Evolutionary conservation across 2,888 invertebrate genomes (phyloP), one percentile per base, ranked within the genome.

Genomic region (Lordiphosa andalusiaca): DNA sequence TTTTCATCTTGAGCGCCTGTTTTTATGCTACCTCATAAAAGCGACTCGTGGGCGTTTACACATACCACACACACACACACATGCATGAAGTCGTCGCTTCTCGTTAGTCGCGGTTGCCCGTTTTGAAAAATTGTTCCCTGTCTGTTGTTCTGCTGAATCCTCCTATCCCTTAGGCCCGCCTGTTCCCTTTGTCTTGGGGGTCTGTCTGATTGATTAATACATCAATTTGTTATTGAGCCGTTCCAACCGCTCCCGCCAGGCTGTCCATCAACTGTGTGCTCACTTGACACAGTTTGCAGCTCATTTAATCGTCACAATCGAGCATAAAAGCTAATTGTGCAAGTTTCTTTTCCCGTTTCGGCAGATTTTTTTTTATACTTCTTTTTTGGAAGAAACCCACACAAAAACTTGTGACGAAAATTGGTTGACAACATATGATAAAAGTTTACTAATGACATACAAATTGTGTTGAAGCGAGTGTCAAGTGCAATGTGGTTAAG

Each of bases 171-270:
- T 63, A 19, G 19, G 19, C 19, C 50, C 39, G 64, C 44, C 55
- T 64, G 49, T 55, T 46, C 49, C 63, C 35, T 46, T 44, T 62
- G 48, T 61, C 46, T 44, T 23, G 19, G 46, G 46, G 40, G 25
- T 42, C 25, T 23, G 19, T 68, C 82, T 84, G 80, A 81, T 81
- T 81, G 80, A 81, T 81, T 81, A 82, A 84, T 81, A 71, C 82
- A 81, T 84, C 78, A 81, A 84, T 81, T 82, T 80, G 80, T 84
- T 82, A 78, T 81, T 66, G 84, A 74, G 68, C 66, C 84, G 81
- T 33, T 49, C 53, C 51, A 57, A 37, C 36, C 38, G 19, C 30
- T 21, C 39, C 3, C 7, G 36, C 55, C 9, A 1, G 42, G 36
- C 42, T 12, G 36, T 37, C 25, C 53, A 41, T 42, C n/a, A 38